Percentiles rank a stretch among this genome's conserved stretches.
phyloP scores from a whole-genome alignment of 2,888 invertebrate genomes.

The Leucoma salicis region DNA sequence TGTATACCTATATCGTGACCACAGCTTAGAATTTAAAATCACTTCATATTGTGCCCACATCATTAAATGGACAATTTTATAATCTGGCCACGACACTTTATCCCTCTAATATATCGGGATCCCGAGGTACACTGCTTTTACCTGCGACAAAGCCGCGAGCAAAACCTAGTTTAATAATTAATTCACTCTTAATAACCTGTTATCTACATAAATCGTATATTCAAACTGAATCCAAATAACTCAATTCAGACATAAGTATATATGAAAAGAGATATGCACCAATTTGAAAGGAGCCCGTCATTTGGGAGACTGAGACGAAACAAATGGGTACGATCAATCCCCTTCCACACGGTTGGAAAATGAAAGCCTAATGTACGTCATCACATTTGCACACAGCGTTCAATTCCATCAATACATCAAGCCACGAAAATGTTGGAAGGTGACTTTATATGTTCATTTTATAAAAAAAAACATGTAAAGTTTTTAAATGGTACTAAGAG shows the following conservation, averaged over 20 bases:
- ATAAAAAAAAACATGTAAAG: too few relatives aligned
- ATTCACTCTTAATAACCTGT: too few relatives aligned
- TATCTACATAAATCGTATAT: not conserved
- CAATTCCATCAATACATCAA: conserved; percentile 48
- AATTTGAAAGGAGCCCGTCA: conserved; percentile 26
- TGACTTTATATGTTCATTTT: not conserved
- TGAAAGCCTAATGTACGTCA: conserved; percentile 73
- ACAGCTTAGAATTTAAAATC: too few relatives aligned
- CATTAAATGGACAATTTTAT: too few relatives aligned
- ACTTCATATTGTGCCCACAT: too few relatives aligned
- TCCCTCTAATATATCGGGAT: too few relatives aligned
- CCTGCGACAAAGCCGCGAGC: too few relatives aligned
- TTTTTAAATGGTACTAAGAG: too few relatives aligned
- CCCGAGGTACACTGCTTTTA: too few relatives aligned
- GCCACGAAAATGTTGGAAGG: conserved; percentile 9
- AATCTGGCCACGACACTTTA: too few relatives aligned
- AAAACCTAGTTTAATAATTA: too few relatives aligned
- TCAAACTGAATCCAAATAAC: conserved; percentile 25
- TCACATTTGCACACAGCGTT: conserved; percentile 74
- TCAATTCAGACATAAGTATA: conserved; percentile 39
- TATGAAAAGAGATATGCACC: conserved; percentile 39
- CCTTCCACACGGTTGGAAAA: conserved; percentile 49
- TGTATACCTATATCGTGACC: too few relatives aligned
- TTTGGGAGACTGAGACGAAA: conserved; percentile 43
- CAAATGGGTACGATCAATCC: conserved; percentile 69